phyloP scores from a whole-genome alignment of 2,113 vertebrate genomes.

The Scophthalmus maximus region DNA sequence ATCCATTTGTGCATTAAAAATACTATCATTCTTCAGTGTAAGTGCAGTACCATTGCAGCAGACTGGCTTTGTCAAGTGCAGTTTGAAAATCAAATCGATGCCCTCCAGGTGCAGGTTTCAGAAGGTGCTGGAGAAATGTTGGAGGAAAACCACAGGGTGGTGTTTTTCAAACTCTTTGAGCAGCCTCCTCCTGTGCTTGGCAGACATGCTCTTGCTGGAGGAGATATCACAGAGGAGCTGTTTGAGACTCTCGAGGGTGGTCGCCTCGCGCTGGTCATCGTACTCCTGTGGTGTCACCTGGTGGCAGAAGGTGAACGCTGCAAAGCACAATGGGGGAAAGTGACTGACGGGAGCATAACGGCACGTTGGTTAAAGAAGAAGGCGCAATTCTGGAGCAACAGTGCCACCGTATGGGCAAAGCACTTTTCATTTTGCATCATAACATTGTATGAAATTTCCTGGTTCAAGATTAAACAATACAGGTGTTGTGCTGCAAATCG shows the following conservation, averaged over 20 bases:
- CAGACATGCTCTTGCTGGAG: slow-evolving; percentile 66
- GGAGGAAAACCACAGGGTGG: slow-evolving; percentile 82
- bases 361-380: too few species aligned
- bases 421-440: neutral
- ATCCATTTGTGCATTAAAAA: neutral
- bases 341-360: neutral
- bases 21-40: slow-evolving; percentile 4
- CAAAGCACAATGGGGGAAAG: slow-evolving; percentile 16
- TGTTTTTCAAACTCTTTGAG: slow-evolving; percentile 87
- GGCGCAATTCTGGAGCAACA: neutral
- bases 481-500: too few species aligned
- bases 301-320: slow-evolving; percentile 89
- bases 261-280: slow-evolving; percentile 81
- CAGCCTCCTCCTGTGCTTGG: slow-evolving; percentile 83
- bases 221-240: slow-evolving; percentile 79
- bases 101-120: slow-evolving; percentile 37
- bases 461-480: too few species aligned
- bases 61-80: neutral
- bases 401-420: slow-evolving; percentile 19
- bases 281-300: slow-evolving; percentile 83
- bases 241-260: slow-evolving; percentile 78
- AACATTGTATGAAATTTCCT: too few species aligned
- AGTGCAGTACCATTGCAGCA: neutral
- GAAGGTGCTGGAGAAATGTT: slow-evolving; percentile 76
- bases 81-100: slow-evolving; percentile 11